Evolutionary conservation across 2,797 vertebrate genomes (phyloP), one percentile per base, ranked within the genome.

Genomic region (Alosa sapidissima): DNA sequence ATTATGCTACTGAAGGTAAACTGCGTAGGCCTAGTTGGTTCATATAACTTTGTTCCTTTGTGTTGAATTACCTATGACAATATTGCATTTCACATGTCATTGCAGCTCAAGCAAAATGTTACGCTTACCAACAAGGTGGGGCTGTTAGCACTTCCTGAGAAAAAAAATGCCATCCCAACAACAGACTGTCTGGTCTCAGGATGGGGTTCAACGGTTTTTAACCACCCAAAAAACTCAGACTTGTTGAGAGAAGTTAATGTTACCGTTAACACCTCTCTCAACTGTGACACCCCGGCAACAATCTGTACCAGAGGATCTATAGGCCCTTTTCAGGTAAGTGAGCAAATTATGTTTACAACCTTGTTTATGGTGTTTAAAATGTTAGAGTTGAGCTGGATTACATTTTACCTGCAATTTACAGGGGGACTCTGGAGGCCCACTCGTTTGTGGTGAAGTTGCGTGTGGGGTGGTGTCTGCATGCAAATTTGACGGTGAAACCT

Each of bases 371-470:
- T 28, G 28, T 28, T 28, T 28, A 28, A 28, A 28, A 28, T 28
- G 28, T 28, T 28, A 28, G 28, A 28, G 28, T 28, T 28, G 0
- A 68, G 65, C 1, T 36, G 16, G 45, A 41, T 47, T 52, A 81
- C 47, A 3, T 13, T 81, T 33, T 87, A 3, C 68, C 1, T 90
- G 47, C 84, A 2, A 21, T 86, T 88, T 0, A 51, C 88, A 96
- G 95, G 94, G 93, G 0, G 94, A 96, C 83, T 95, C 94, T 1
- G 95, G 95, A 2, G 92, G 94, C 0, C 94, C 95, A 0, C 87
- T 96, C 83, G 90, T 96, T 81, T 96, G 95, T 82, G 89, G 86
- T 33, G 88, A 81, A 78, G 83, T 81, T 2, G 93, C 92, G 0
- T 91, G 92, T 0, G 94, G 95, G 2, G 84, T 96, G 1, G 89